A percentile compares a stretch with the other conserved stretches of the same genome.
Evolutionary conservation across 2,113 vertebrate genomes (phyloP).

Genomic region (Sardina pilchardus): DNA sequence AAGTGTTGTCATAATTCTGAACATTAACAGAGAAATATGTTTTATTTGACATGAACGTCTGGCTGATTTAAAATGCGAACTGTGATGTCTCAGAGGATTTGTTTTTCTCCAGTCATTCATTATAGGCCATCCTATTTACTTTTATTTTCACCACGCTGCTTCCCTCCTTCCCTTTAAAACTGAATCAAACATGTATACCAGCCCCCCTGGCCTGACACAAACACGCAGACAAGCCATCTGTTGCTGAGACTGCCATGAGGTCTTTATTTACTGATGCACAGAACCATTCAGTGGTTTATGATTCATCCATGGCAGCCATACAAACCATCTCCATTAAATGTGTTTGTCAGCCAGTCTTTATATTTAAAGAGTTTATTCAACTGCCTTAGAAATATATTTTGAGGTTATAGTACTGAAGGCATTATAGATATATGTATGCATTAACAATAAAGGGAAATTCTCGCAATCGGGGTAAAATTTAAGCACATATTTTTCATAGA

Average conservation of each 20-base stretch:
- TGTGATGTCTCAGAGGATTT: constrained; percentile 2
- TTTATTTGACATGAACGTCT: constrained; percentile 15
- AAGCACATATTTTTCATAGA: constrained; percentile 9
- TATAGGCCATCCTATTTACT: not conserved
- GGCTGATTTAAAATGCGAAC: constrained; percentile 22
- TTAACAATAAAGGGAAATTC: constrained; percentile 5
- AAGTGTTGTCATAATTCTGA: constrained; percentile 27
- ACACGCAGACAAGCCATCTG: constrained; percentile 4
- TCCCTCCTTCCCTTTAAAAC: not conserved
- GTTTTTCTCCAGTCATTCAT: not conserved
- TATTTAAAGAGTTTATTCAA: not conserved
- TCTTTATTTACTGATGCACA: not conserved
- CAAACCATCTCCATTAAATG: not conserved
- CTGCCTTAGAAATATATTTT: not conserved
- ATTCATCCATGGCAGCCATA: not conserved
- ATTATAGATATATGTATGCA: not conserved
- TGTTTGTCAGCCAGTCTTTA: not conserved
- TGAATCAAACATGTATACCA: not conserved
- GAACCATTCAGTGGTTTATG: not conserved
- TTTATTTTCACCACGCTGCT: not conserved
- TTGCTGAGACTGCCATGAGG: not conserved
- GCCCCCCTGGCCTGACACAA: constrained; percentile 18
- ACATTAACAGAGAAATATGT: constrained; percentile 29
- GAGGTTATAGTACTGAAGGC: not conserved
- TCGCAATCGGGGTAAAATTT: not conserved